A percentile compares a stretch with the other conserved stretches of the same genome.
These are phyloP conservation scores for Diplogasteroides magnus DNA, from an alignment of 1,140 invertebrate genomes.

Conservation along the genomic window DNA sequence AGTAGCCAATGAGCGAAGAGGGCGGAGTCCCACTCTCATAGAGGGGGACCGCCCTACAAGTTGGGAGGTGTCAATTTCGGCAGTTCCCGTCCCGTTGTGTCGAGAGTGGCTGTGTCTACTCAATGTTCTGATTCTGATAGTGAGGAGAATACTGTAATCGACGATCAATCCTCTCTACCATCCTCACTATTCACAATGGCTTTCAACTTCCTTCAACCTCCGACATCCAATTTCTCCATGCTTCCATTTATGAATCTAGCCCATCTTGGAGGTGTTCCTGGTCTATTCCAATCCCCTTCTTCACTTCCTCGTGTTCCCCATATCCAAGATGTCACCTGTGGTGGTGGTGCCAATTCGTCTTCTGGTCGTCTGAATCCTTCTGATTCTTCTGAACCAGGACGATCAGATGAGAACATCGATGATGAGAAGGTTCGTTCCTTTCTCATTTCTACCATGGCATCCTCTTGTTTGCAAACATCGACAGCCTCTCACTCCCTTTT, in stretches of 20 bases:
- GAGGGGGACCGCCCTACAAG: constrained; percentile 32
- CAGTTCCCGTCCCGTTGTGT: constrained; percentile 29
- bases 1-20: constrained; percentile 7
- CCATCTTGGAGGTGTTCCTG: not conserved
- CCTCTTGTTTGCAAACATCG: no score
- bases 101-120: no score
- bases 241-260: constrained; percentile 1
- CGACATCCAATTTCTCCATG: constrained; percentile 3
- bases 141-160: no score
- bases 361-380: constrained; percentile 1
- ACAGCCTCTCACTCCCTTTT: no score
- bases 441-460: no score
- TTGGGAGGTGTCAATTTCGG: constrained; percentile 38
- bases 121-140: constrained; percentile 3
- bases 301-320: not conserved
- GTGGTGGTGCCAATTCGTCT: constrained; percentile 11
- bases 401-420: constrained; percentile 37
- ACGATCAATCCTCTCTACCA: no score
- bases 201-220: not conserved
- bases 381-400: constrained; percentile 8
- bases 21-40: constrained; percentile 12
- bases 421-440: no score
- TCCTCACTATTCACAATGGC: no score
- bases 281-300: not conserved
- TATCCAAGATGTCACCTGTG: not conserved